A percentile compares a stretch with the other conserved stretches of the same genome.
Evolutionary conservation across 2,888 invertebrate species (phyloP).

Genomic region (Erynnis tages): DNA sequence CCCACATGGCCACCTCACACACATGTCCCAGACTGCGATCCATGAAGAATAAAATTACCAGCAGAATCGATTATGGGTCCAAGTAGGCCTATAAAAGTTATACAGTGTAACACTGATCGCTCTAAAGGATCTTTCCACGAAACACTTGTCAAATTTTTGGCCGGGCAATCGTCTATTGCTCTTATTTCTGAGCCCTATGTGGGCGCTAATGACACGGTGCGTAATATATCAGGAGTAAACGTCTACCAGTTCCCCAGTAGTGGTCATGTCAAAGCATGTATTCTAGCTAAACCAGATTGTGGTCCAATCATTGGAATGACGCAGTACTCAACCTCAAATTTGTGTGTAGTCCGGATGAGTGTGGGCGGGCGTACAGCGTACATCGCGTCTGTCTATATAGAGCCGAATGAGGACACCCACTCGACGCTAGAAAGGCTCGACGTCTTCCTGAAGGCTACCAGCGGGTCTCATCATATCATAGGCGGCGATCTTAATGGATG

Average conservation of each 20-base stretch:
- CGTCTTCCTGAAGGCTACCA: slow-evolving; percentile 29
- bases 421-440: slow-evolving; percentile 33
- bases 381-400: not conserved
- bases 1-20: slow-evolving; percentile 12
- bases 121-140: not conserved
- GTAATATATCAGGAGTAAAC: not conserved
- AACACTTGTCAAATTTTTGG: not conserved
- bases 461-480: slow-evolving; percentile 32
- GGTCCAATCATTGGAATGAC: not conserved
- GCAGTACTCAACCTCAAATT: not conserved
- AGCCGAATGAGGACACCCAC: not conserved
- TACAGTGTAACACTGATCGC: not conserved
- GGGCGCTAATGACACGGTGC: not conserved
- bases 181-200: not conserved
- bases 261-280: not conserved
- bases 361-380: not conserved
- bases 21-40: slow-evolving; percentile 20
- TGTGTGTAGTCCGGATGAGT: not conserved
- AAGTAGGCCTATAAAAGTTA: no score
- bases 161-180: not conserved
- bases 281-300: not conserved
- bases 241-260: not conserved
- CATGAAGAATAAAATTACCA: not conserved
- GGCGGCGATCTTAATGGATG: no score
- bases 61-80: not conserved